Evolutionary conservation across 1,140 invertebrate genomes (phyloP).

Genomic region (Agrilus planipennis): DNA sequence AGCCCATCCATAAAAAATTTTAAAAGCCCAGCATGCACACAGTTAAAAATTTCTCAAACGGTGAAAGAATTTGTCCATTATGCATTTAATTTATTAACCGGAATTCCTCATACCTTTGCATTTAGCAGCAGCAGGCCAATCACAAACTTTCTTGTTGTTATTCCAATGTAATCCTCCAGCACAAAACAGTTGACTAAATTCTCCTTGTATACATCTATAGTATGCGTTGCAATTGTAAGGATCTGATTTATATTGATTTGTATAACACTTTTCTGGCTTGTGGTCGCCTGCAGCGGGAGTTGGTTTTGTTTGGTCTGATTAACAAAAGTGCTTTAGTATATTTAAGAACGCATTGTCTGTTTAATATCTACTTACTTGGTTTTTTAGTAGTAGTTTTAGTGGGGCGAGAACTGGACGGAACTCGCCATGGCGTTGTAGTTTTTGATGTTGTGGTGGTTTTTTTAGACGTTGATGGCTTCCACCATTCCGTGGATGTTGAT

Average conservation of each 20-base stretch:
- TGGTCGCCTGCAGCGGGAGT: constrained; percentile 27
- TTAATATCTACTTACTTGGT: constrained; percentile 22
- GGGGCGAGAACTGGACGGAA: constrained; percentile 18
- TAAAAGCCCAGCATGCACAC: no score
- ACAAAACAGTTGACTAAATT: constrained; percentile 55
- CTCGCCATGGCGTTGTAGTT: constrained; percentile 32
- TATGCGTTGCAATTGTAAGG: constrained; percentile 61
- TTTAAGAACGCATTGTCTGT: no score
- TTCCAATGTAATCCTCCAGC: constrained; percentile 76
- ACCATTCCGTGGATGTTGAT: constrained; percentile 38
- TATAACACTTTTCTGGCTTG: constrained; percentile 36
- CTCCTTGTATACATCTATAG: constrained; percentile 58
- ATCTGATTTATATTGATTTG: constrained; percentile 54
- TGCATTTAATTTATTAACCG: no score
- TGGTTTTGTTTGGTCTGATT: not conserved
- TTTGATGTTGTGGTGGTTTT: constrained; percentile 24
- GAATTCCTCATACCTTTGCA: no score
- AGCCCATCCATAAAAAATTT: no score
- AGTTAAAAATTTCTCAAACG: no score
- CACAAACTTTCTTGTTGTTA: constrained; percentile 47
- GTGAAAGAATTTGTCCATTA: no score
- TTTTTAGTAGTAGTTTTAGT: constrained; percentile 28
- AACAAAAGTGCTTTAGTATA: no score
- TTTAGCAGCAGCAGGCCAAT: constrained; percentile 64
- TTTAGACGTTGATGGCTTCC: constrained; percentile 31